Base-by-base conservation (phyloP, 30 jellyfish, hydroid and myxozoan genomes). In the Turritopsis dohrnii region DNA sequence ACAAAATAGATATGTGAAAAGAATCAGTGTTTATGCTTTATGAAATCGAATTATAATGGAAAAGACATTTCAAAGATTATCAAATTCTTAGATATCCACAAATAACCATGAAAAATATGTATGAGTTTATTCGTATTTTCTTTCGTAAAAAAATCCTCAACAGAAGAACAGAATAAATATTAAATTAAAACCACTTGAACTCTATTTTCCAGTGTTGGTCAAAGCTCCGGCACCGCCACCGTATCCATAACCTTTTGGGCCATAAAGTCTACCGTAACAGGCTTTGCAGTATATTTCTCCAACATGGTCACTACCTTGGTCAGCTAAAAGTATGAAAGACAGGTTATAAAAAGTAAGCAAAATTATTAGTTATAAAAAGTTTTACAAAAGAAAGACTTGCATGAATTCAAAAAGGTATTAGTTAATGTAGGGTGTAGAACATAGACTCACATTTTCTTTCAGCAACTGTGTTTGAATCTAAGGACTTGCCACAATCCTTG, bases 221-320 rank as follows among this genome's bases (percentile, higher is more conserved):
- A 93, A 76, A 19, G 96, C 84, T 31, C 98, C 98, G 73, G 98
- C 98, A 27, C 98, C 98, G 29, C 96, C 96, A 52, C 98, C 98
- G 69, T 21, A 93, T 23, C 98, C 98, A 83, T 93, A 93, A 21
- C 98, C 98, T 80, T 84, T 93, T n/a, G 98, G 98, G n/a, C 98
- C 98, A 52, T 80, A 93, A 54, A 71, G 29, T 74, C 84, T 88
- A 52, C 98, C 98, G 71, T 93, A 88, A 88, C 98, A 93, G 17
- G 90, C 25, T 18, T 87, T 92, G 81, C 98, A 93, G 89, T 88
- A 93, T 41, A 93, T 88, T 71, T 93, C 96, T 72, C 89, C 98
- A 16, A 22, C 60, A 13, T 41, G 60, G 13, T 41, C 60, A 41
- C 9, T 13, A 5, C 60, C 60, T 41, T 41, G 9, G 60, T 41